Evolutionary conservation across 2,113 vertebrate species (phyloP).

Genomic region (Holacanthus passer): DNA sequence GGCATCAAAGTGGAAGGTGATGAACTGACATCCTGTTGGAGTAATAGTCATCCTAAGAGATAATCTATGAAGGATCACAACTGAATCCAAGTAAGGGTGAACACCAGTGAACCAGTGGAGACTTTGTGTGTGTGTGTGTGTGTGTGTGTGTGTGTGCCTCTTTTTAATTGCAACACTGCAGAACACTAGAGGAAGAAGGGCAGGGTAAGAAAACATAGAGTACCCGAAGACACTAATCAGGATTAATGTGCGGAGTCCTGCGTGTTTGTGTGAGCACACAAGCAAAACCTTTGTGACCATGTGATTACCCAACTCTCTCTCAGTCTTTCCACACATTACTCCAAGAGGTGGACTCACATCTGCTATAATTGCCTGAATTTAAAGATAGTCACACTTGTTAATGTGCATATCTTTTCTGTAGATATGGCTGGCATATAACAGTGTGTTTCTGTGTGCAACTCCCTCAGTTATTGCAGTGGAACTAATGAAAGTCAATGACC

Average conservation of each 20-base stretch:
- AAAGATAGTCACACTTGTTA: background rate
- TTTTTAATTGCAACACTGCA: background rate
- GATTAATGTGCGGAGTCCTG: background rate
- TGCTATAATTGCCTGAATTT: background rate
- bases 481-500: slow-evolving; percentile 40
- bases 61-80: background rate
- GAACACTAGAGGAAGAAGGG: background rate
- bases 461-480: background rate
- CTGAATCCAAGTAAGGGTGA: background rate
- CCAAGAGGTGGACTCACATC: background rate
- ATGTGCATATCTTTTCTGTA: background rate
- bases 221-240: background rate
- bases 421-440: background rate
- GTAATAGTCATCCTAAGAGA: slow-evolving; percentile 12
- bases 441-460: background rate
- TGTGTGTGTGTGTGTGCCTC: background rate
- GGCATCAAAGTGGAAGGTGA: background rate
- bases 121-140: too few relatives aligned
- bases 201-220: too few relatives aligned
- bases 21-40: background rate
- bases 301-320: background rate
- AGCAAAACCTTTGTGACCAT: background rate
- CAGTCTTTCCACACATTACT: background rate
- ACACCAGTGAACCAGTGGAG: background rate
- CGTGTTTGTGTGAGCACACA: background rate